Evolutionary conservation across 2,797 vertebrate genomes (phyloP).

Genomic region (Falco cherrug): DNA sequence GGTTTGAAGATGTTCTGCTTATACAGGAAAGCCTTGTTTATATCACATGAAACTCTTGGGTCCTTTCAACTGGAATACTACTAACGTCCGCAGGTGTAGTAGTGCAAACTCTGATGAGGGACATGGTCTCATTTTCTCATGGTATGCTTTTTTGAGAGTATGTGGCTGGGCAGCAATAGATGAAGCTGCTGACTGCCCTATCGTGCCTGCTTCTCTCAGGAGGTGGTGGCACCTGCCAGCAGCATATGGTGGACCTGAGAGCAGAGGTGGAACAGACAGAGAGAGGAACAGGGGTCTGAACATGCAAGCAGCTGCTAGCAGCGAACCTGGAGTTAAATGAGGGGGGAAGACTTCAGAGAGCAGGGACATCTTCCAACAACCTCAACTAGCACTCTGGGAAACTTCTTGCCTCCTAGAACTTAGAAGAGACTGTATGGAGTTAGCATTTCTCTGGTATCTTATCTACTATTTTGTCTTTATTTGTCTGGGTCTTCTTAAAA

Average conservation of each 20-base stretch:
- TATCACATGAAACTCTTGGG: background rate
- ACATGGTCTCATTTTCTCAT: background rate
- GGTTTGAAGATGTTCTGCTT: background rate
- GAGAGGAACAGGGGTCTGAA: background rate
- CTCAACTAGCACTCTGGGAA: background rate
- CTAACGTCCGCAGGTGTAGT: background rate
- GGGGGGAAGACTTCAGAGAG: background rate
- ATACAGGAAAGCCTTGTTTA: background rate
- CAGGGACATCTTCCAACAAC: background rate
- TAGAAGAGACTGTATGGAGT: background rate
- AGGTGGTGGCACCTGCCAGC: background rate
- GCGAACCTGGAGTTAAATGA: background rate
- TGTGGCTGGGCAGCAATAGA: background rate
- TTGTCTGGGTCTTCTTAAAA: background rate
- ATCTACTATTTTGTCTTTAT: background rate
- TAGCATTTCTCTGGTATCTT: background rate
- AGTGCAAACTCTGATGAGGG: background rate
- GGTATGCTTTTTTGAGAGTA: background rate
- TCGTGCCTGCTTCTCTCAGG: background rate
- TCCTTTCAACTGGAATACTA: background rate
- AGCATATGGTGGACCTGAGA: background rate
- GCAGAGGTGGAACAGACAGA: background rate
- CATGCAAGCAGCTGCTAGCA: accelerated
- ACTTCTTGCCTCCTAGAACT: background rate
- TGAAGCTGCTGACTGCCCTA: background rate